Evolutionary conservation across 64 coral and sea anemone genomes (phyloP), one percentile per base, ranked within the genome.

Genomic region (Trachythela sp.): DNA sequence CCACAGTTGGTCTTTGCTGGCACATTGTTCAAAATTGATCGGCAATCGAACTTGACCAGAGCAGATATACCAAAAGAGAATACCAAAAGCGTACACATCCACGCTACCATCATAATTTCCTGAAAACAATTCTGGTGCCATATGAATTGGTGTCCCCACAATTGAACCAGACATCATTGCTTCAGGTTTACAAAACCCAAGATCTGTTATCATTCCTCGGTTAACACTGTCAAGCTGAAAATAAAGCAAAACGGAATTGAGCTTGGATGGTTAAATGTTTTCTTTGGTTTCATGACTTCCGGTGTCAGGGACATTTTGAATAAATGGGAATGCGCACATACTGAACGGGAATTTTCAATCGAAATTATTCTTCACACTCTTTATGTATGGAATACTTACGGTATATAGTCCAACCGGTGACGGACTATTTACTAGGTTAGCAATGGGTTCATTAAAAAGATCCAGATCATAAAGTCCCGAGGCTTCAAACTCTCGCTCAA

Each of bases 161-260:
- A 99, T 99, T 0, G 96, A 99, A 13, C 96, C 96, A 34, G 96
- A 99, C 96, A 99, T 99, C 96, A 99, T 99, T 17, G 96, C 96
- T 40, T 99, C 96, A 0, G 96, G 96, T 33, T 99, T 99, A 27
- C 96, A 99, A 83, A 99, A 99, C 31, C 96, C 96, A 34, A 99
- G 51, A 70, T 99, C 96, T 8, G 96, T 99, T 15, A 99, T 94
- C 86, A 93, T 99, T 1, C 91, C 96, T 39, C 96, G 92, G 67
- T 99, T 94, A 70, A 84, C 91, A 2, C 86, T 56, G 76, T 99
- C 96, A 49, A 99, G 92, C 96, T 99, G 54, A 35, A 85, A 76
- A 64, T 45, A 32, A 50, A 37, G 37, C 18, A 86, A 48, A 89
- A 29, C 37, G 35, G 20, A 33, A 41, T n/a, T 48, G 2, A 20